These are phyloP conservation scores for Asbolus verrucosus DNA, from an alignment of 1,140 invertebrate genomes.

Conservation along the genomic window DNA sequence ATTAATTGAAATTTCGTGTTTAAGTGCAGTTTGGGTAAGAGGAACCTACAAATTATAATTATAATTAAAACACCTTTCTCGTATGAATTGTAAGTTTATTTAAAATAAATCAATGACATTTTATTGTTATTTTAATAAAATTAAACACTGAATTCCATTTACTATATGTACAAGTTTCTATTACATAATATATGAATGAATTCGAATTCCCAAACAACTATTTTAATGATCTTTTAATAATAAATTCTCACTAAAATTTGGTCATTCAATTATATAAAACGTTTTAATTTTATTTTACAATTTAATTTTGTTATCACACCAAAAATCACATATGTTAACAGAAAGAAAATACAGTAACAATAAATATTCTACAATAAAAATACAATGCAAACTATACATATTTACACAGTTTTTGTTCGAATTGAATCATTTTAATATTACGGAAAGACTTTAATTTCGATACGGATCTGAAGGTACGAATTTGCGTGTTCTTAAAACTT, in stretches of 20 bases:
- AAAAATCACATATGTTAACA: conserved; percentile 23
- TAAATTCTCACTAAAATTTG: conserved; percentile 39
- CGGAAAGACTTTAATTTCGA: conserved; percentile 13
- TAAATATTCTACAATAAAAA: not conserved
- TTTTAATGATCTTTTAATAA: conserved; percentile 9
- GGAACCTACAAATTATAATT: conserved; percentile 1
- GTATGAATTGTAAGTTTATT: conserved; percentile 34
- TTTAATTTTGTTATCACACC: conserved; percentile 24
- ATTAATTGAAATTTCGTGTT: conserved; percentile 37
- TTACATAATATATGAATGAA: conserved; percentile 27
- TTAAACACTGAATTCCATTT: conserved; percentile 41
- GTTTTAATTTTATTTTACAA: conserved; percentile 31
- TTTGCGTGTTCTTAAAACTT: not conserved
- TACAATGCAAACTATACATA: conserved; percentile 36
- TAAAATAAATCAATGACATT: conserved; percentile 35
- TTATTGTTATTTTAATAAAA: conserved; percentile 32
- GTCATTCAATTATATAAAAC: conserved; percentile 32
- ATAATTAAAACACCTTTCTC: not conserved
- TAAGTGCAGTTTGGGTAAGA: not conserved
- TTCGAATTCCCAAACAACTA: conserved; percentile 35
- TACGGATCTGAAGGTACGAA: not conserved
- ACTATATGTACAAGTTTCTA: conserved; percentile 39
- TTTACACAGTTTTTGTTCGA: conserved; percentile 24
- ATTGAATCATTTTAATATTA: not conserved
- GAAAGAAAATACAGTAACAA: not conserved